phyloP scores from a whole-genome alignment of 2,888 invertebrate species.

The Allygus modestus region DNA sequence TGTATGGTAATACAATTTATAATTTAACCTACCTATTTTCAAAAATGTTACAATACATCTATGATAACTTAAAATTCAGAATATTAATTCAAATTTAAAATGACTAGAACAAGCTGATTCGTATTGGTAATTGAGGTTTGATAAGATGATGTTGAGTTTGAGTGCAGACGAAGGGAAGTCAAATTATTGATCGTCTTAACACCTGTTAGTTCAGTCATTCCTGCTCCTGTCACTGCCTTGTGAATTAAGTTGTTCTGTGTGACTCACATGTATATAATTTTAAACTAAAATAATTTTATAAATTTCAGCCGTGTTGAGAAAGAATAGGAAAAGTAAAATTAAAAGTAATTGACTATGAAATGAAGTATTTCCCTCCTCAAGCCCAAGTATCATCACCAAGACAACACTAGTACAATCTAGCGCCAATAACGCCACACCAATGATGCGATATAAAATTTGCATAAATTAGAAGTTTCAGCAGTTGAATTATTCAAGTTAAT shows the following conservation, averaged over 20 bases:
- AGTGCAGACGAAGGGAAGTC: constrained; percentile 48
- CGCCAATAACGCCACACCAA: constrained; percentile 27
- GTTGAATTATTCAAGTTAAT: too few relatives aligned
- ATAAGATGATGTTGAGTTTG: constrained; percentile 26
- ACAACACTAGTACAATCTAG: constrained; percentile 54
- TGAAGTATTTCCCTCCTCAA: constrained; percentile 10
- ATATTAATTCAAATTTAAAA: too few relatives aligned
- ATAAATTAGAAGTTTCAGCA: not conserved
- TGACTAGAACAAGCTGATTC: too few relatives aligned
- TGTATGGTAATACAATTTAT: too few relatives aligned
- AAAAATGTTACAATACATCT: too few relatives aligned
- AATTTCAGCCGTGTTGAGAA: not conserved
- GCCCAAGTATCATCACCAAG: constrained; percentile 44
- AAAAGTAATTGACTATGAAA: constrained; percentile 22
- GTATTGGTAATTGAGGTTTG: too few relatives aligned
- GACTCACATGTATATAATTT: constrained; percentile 1
- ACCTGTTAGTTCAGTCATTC: constrained; percentile 45
- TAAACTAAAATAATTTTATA: too few relatives aligned
- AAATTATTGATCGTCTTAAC: constrained; percentile 57
- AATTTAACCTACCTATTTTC: too few relatives aligned
- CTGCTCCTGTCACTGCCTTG: constrained; percentile 31
- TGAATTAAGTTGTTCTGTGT: constrained; percentile 4
- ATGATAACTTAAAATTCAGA: too few relatives aligned
- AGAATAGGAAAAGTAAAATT: not conserved
- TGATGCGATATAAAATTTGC: not conserved